phyloP scores from a whole-genome alignment of 2,113 vertebrate genomes.

The Corythornis vintsioides region DNA sequence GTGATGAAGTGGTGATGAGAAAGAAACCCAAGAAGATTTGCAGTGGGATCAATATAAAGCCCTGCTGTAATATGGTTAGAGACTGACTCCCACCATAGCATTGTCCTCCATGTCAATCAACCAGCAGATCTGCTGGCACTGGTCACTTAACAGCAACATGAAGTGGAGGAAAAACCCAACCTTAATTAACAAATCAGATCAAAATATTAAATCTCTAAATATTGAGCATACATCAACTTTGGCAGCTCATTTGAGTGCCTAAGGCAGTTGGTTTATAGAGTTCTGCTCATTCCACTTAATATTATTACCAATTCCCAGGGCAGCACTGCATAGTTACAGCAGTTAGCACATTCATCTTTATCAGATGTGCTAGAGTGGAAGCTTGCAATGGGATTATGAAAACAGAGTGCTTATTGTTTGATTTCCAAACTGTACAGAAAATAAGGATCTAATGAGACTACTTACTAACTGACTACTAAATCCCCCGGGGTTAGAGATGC shows the following conservation, averaged over 20 bases:
- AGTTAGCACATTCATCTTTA: conserved; percentile 40
- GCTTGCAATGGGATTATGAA: background rate
- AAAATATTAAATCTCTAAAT: background rate
- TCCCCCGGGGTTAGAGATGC: background rate
- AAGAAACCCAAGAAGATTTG: conserved; percentile 22
- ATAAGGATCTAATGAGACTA: background rate
- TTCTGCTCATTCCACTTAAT: conserved; percentile 20
- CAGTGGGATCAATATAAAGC: background rate
- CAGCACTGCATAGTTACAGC: conserved; percentile 2
- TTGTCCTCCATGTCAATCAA: background rate
- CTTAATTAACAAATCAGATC: background rate
- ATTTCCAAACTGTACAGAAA: conserved; percentile 24
- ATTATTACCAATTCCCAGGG: conserved; percentile 48
- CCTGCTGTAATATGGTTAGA: background rate
- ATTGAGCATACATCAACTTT: background rate
- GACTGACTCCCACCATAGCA: background rate
- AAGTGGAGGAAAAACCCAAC: background rate
- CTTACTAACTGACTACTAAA: background rate
- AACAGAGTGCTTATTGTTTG: background rate
- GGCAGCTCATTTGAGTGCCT: conserved; percentile 9
- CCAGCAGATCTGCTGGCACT: background rate
- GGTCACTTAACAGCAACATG: background rate
- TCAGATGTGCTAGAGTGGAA: conserved; percentile 5
- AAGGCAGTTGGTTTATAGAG: conserved; percentile 21
- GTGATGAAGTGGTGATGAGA: conserved; percentile 2